Evolutionary conservation across 1,140 invertebrate species (phyloP).

Genomic region (Drosophila triauraria): DNA sequence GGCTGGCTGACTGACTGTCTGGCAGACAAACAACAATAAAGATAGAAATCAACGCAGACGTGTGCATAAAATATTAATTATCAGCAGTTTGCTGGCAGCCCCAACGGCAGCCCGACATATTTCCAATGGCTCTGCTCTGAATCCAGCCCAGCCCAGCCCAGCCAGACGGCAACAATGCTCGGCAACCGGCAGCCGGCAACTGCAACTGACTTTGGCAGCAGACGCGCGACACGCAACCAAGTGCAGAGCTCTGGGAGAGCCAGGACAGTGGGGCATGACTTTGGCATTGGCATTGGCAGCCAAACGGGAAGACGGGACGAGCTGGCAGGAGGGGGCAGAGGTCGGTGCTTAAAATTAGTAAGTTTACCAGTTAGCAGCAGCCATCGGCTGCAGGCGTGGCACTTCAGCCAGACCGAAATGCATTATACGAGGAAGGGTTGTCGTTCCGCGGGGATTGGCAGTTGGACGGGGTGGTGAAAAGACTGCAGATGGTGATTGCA

Average conservation of each 20-base stretch:
- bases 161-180: slow-evolving; percentile 48
- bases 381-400: slow-evolving; percentile 32
- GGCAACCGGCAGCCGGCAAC: slow-evolving; percentile 25
- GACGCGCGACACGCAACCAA: slow-evolving; percentile 61
- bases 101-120: slow-evolving; percentile 54
- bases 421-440: slow-evolving; percentile 46
- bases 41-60: slow-evolving; percentile 84
- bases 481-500: slow-evolving; percentile 13
- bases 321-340: background rate
- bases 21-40: slow-evolving; percentile 80
- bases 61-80: slow-evolving; percentile 84
- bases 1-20: slow-evolving; percentile 43
- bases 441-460: background rate
- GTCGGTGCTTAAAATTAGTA: slow-evolving; percentile 63
- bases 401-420: slow-evolving; percentile 40
- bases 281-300: slow-evolving; percentile 67
- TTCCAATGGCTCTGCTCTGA: slow-evolving; percentile 69
- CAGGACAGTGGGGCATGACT: slow-evolving; percentile 37
- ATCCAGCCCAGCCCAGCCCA: slow-evolving; percentile 23
- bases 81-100: slow-evolving; percentile 72
- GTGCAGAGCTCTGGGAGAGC: slow-evolving; percentile 7
- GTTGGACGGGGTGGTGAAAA: background rate
- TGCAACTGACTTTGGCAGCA: slow-evolving; percentile 63
- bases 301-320: background rate
- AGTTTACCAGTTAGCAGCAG: slow-evolving; percentile 55